These are phyloP conservation scores for Myopa testacea DNA, from an alignment of 2,888 invertebrate species.

Conservation along the genomic window DNA sequence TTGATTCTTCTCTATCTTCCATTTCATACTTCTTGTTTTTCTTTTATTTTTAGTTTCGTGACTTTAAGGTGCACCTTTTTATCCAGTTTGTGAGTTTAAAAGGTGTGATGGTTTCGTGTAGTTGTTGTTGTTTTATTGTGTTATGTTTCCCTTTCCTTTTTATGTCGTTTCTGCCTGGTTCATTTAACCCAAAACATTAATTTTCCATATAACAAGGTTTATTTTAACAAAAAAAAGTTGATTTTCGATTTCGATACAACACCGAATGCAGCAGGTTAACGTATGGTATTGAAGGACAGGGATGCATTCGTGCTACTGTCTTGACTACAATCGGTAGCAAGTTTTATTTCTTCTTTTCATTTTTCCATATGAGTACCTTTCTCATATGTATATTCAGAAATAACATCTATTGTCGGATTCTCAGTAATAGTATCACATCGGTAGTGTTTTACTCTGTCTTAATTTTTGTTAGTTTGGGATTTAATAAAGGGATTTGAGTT, in stretches of 20 bases:
- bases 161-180: slow-evolving; percentile 39
- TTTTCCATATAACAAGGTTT: slow-evolving; percentile 52
- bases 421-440: too few species aligned
- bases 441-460: too few species aligned
- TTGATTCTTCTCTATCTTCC: slow-evolving; percentile 24
- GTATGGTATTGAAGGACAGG: background rate
- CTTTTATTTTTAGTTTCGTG: slow-evolving; percentile 33
- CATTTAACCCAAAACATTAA: slow-evolving; percentile 50
- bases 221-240: slow-evolving; percentile 37
- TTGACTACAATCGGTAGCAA: background rate
- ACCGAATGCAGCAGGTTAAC: slow-evolving; percentile 7
- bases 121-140: slow-evolving; percentile 34
- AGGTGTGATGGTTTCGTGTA: slow-evolving; percentile 44
- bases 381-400: background rate
- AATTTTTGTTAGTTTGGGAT: too few species aligned
- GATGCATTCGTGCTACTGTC: background rate
- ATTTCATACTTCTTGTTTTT: slow-evolving; percentile 30
- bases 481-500: too few species aligned
- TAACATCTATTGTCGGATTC: background rate
- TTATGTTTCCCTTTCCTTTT: slow-evolving; percentile 30
- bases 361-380: background rate
- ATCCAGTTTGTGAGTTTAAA: slow-evolving; percentile 39
- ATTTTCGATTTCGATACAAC: slow-evolving; percentile 19
- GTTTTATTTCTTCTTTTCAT: background rate
- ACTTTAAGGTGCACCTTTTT: slow-evolving; percentile 41